Conservation (phyloP, 1,140 invertebrate species). For the Drosophila mauritiana region DNA sequence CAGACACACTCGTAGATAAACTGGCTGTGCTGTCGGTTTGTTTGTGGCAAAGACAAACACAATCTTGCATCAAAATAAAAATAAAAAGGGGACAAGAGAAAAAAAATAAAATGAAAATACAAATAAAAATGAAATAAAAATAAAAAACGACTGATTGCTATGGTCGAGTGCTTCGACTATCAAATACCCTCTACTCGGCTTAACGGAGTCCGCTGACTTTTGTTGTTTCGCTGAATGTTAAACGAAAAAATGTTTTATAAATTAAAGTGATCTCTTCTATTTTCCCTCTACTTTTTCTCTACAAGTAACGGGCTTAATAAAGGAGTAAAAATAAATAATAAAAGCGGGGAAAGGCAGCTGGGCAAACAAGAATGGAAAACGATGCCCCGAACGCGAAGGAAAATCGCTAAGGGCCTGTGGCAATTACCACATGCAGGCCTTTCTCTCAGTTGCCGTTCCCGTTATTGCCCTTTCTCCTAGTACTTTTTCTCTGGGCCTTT, state of each 20-base stretch:
- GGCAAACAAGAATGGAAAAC: slow-evolving; percentile 41
- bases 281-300: no score
- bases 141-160: background rate
- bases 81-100: slow-evolving; percentile 8
- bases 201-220: no score
- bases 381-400: slow-evolving; percentile 2
- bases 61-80: slow-evolving; percentile 54
- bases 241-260: no score
- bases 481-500: background rate
- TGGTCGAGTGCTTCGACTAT: background rate
- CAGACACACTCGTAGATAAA: slow-evolving; percentile 37
- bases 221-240: no score
- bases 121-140: slow-evolving; percentile 11
- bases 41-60: slow-evolving; percentile 70
- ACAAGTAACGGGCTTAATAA: no score
- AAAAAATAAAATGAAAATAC: slow-evolving; percentile 19
- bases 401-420: slow-evolving; percentile 28
- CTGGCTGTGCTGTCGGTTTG: slow-evolving; percentile 33
- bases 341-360: slow-evolving; percentile 45
- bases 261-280: no score
- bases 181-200: no score
- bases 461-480: no score
- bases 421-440: slow-evolving; percentile 44
- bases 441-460: slow-evolving; percentile 1
- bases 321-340: slow-evolving; percentile 49